These are phyloP conservation scores for Argentina silus DNA, from an alignment of 2,797 vertebrate genomes.

Conservation along the genomic window DNA sequence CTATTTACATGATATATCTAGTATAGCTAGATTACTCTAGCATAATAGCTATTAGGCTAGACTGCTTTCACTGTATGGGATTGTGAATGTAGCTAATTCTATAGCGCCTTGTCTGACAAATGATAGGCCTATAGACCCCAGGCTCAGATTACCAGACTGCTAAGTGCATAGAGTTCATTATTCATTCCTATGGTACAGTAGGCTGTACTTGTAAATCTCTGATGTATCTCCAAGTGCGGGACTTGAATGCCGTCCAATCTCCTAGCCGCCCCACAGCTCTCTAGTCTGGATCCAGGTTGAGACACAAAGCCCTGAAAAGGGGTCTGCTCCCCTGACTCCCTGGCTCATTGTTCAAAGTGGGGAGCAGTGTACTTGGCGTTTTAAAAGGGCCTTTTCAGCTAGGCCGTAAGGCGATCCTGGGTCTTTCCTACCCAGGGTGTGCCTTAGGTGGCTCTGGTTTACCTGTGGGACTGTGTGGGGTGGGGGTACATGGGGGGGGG, in stretches of 20 bases:
- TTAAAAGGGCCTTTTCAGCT: conserved; percentile 75
- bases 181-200: background rate
- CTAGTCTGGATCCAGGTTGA: conserved; percentile 36
- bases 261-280: conserved; percentile 41
- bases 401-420: conserved; percentile 77
- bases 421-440: conserved; percentile 72
- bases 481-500: conserved; percentile 34
- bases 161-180: background rate
- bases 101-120: too few relatives aligned
- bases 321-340: conserved; percentile 64
- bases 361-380: conserved; percentile 51
- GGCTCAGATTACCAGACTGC: background rate
- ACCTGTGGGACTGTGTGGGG: conserved; percentile 68
- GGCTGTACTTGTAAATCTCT: background rate
- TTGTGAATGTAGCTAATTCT: background rate
- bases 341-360: conserved; percentile 65
- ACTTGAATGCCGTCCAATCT: background rate
- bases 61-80: background rate
- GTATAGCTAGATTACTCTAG: background rate
- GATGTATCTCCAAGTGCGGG: conserved; percentile 3
- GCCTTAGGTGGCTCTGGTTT: conserved; percentile 74
- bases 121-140: too few relatives aligned
- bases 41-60: too few relatives aligned
- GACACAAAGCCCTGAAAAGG: conserved; percentile 63
- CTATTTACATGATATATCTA: too few relatives aligned